Conservation (phyloP, 2,113 vertebrate genomes). For the Aptenodytes patagonicus region DNA sequence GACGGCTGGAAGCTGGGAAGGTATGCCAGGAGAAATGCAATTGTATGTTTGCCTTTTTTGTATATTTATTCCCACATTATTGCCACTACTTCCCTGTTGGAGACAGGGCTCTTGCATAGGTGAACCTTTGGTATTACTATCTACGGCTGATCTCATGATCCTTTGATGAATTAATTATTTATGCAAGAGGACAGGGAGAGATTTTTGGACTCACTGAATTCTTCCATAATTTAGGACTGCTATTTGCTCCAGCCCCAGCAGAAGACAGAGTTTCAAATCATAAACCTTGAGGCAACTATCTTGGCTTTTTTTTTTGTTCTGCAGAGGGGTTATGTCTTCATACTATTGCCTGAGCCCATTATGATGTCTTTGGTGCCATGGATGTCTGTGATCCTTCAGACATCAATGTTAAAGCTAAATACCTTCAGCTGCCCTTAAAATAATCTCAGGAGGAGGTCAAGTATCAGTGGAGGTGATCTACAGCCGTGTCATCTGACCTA, state of each 20-base stretch:
- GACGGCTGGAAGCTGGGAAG: neutral
- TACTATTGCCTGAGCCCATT: neutral
- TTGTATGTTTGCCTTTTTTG: neutral
- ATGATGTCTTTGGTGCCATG: neutral
- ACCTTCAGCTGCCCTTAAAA: neutral
- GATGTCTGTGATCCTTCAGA: neutral
- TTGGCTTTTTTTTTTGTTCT: neutral
- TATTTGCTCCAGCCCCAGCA: neutral
- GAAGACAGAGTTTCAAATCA: neutral
- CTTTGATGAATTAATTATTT: neutral
- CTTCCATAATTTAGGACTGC: neutral
- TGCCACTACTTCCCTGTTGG: neutral
- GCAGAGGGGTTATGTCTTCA: neutral
- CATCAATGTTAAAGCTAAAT: neutral
- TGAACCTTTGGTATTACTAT: neutral
- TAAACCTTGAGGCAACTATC: neutral
- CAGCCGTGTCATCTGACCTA: neutral
- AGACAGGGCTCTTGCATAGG: accelerated
- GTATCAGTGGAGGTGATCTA: neutral
- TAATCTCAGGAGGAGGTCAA: neutral
- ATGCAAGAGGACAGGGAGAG: neutral
- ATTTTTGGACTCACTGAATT: neutral
- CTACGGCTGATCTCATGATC: neutral
- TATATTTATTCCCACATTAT: neutral
- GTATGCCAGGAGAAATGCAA: neutral